phyloP scores from a whole-genome alignment of 2,888 invertebrate genomes.

The Macrophya annulata region DNA sequence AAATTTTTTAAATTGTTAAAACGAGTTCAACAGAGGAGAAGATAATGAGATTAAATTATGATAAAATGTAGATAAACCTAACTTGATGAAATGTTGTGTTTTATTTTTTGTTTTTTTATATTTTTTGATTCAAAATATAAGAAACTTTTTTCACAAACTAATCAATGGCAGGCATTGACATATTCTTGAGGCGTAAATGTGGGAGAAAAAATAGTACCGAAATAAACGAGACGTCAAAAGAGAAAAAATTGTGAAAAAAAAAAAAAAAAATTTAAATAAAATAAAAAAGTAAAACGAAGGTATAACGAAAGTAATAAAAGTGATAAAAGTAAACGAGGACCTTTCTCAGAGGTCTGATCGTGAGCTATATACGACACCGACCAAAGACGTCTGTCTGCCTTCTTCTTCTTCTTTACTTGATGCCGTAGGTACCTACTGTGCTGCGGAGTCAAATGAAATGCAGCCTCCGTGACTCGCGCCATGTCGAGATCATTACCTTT shows the following conservation, averaged over 20 bases:
- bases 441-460: constrained; percentile 22
- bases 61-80: neutral
- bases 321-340: constrained; percentile 43
- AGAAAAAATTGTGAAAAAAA: neutral
- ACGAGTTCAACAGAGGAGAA: neutral
- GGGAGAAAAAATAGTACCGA: constrained; percentile 43
- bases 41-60: neutral
- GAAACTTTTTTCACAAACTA: constrained; percentile 47
- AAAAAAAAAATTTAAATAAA: neutral
- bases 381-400: neutral
- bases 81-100: neutral
- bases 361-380: constrained; percentile 18
- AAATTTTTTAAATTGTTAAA: neutral
- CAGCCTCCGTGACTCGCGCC: constrained; percentile 37
- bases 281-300: neutral
- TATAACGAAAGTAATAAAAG: constrained; percentile 36
- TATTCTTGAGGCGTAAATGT: constrained; percentile 24
- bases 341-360: constrained; percentile 17
- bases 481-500: constrained; percentile 28
- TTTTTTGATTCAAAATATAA: neutral
- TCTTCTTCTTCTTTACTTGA: neutral
- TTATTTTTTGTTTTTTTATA: neutral
- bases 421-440: neutral
- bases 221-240: constrained; percentile 56
- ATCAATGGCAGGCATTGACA: constrained; percentile 49